Conservation (phyloP, 1,140 invertebrate species). For the Listronotus oregonensis region DNA sequence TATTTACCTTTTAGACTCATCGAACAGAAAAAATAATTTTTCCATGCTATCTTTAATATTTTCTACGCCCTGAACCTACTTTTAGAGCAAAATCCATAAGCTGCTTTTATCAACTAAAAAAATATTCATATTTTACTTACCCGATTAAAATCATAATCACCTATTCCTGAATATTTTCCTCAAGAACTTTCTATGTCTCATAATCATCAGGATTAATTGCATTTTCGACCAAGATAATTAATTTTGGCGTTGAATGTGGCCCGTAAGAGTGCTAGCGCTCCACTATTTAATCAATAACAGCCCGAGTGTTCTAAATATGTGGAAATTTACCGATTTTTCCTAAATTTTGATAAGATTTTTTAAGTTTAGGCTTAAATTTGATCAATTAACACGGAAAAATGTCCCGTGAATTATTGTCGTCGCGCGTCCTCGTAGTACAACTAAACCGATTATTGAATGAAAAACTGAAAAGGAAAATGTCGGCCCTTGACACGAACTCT, state of each 20-base stretch:
- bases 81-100: no score
- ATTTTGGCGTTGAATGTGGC: constrained; percentile 17
- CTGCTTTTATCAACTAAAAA: no score
- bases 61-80: no score
- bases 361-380: constrained; percentile 4
- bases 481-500: constrained; percentile 12
- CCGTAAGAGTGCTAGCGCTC: constrained; percentile 22
- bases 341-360: constrained; percentile 13
- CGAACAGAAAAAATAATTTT: no score
- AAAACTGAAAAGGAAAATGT: constrained; percentile 34
- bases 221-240: constrained; percentile 41
- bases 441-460: constrained; percentile 35
- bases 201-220: constrained; percentile 44
- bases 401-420: constrained; percentile 29
- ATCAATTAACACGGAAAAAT: constrained; percentile 27
- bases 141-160: constrained; percentile 50
- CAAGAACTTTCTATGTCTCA: constrained; percentile 42
- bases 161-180: constrained; percentile 46
- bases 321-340: constrained; percentile 28
- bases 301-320: constrained; percentile 23
- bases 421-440: constrained; percentile 35
- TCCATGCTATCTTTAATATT: no score
- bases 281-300: constrained; percentile 37
- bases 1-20: no score
- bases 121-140: constrained; percentile 34